Evolutionary conservation across 1,140 invertebrate species (phyloP), one percentile per base, ranked within the genome.

Genomic region (Propsilocerus akamusi): DNA sequence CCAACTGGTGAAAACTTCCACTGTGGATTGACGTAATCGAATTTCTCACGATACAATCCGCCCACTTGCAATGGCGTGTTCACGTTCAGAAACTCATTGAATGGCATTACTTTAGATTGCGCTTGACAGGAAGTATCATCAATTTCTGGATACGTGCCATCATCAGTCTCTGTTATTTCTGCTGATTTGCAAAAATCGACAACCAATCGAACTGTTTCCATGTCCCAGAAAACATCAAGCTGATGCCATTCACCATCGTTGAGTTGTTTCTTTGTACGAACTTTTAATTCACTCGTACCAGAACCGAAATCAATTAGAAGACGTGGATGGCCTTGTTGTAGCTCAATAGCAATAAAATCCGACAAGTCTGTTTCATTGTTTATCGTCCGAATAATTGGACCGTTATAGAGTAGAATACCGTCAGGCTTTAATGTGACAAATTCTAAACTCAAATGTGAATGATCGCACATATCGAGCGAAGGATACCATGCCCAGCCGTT

Each of bases 161-260:
- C 77, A 53, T 76, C 73, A 50, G 67, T 61, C 51, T 76, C 72
- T 25, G 67, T 61, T 4, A 76, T 60, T 25, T 64, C 53, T 0
- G 75, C 73, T 10, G 68, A 65, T 46, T 68, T 63, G 58, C 80
- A 83, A 47, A 73, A 69, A 57, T 83, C 80, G 3, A 82, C 72
- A 3, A 79, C 71, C 68, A 83, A 68, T 17, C 71, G 64, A 0
- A 77, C 72, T 48, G 66, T 68, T 62, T 77, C 76, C 25, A 71
- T 68, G 53, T 74, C 69, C 70, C 78, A 77, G 52, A 77, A 78
- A 8, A 83, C 66, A 57, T 83, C 80, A 52, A 83, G 57, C 7
- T 73, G 65, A 62, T 83, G 80, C 80, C 80, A 83, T 26, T 73
- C 71, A 0, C 78, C 78, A 62, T 82, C 77, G 57, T 72, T 72